Base-by-base conservation (phyloP, 2,888 invertebrate species). In the Craniophora ligustri region DNA sequence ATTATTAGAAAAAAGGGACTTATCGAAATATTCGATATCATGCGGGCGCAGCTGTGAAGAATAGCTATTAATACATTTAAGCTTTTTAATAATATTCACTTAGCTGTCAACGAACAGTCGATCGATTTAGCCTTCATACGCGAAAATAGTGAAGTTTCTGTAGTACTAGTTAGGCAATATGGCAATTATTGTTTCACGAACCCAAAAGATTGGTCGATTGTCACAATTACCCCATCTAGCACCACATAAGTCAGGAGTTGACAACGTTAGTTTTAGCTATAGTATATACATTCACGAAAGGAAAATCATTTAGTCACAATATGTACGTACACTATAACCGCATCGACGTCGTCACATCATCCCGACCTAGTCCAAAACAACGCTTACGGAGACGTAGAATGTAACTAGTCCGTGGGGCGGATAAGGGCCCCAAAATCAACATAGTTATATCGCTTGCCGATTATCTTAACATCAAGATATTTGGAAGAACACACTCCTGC, bases 91-190 rank as follows among this genome's bases (percentile, higher is more conserved):
- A 42, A 23, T 23, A 26, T 32, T 15, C n/a, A 19, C 32, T 32
- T n/a, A 16, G 26, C n/a, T 5, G 15, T 30, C 35, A 8, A 55
- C 31, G 40, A 38, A 39, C 46, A 15, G 13, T 39, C 60, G 41
- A 60, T 60, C 41, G 36, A 31, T 67, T 61, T 61, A 67, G 67
- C 44, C 21, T 61, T 67, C 61, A 50, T 31, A 40, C 61, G 67
- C 51, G n/a, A n/a, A 42, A 34, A 21, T 60, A 50, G 51, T 34
- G 23, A 8, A 38, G n/a, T 2, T 23, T 26, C 36, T 44, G 44
- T 32, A 38, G 31, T 18, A 34, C 61, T 61, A 61, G 67, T 11
- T 44, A 44, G 42, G 51, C 6, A 19, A 31, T 6, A 60, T 51
- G 15, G 16, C 10, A 30, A 26, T 26, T n/a, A 23, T 10, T 10